Conservation (phyloP, 2,113 vertebrate genomes). For the Psammodynastes pulverulentus region DNA sequence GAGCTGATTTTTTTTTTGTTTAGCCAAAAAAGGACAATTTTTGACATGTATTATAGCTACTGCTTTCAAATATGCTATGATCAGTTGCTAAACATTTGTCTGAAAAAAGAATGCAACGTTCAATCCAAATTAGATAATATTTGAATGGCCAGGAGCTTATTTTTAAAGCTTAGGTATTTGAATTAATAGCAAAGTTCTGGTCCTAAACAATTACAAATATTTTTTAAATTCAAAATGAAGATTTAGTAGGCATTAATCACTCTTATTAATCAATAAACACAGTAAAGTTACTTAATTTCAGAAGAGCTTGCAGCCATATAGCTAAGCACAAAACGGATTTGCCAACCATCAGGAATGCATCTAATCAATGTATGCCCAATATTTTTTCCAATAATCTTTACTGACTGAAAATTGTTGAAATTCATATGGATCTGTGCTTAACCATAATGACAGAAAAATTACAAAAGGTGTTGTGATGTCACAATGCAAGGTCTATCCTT, state of each 20-base stretch:
- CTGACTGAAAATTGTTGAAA: slow-evolving; percentile 3
- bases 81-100: background rate
- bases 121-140: background rate
- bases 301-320: slow-evolving; percentile 19
- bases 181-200: slow-evolving; percentile 48
- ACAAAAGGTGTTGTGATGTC: background rate
- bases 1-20: slow-evolving; percentile 36
- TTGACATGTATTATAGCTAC: background rate
- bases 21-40: slow-evolving; percentile 17
- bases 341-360: slow-evolving; percentile 31
- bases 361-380: slow-evolving; percentile 42
- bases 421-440: background rate
- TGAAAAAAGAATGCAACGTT: slow-evolving; percentile 29
- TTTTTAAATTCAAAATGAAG: slow-evolving; percentile 45
- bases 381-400: slow-evolving; percentile 11
- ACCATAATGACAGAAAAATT: background rate
- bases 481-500: background rate
- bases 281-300: slow-evolving; percentile 24
- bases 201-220: slow-evolving; percentile 37
- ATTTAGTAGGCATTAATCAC: slow-evolving; percentile 36
- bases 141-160: slow-evolving; percentile 29
- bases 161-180: slow-evolving; percentile 32
- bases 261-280: slow-evolving; percentile 38
- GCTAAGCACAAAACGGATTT: slow-evolving; percentile 43
- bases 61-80: slow-evolving; percentile 24